phyloP scores from a whole-genome alignment of 2,888 invertebrate genomes.

The Diarsia dahlii region DNA sequence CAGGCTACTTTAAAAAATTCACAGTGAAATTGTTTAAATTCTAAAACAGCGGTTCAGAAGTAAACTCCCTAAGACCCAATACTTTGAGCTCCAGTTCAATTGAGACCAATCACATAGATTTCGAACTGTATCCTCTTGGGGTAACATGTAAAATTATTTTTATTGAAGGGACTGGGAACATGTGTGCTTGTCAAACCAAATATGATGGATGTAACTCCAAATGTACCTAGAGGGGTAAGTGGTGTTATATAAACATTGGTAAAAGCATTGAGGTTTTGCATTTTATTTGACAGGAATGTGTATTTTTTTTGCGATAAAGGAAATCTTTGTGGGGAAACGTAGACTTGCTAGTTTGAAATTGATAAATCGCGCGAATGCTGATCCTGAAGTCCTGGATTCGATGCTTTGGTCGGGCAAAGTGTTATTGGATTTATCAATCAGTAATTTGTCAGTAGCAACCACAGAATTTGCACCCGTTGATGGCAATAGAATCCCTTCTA shows the following conservation, averaged over 20 bases:
- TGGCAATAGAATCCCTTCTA: too few relatives aligned
- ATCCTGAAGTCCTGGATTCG: too few relatives aligned
- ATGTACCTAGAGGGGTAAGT: conserved; percentile 41
- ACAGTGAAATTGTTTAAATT: conserved; percentile 9
- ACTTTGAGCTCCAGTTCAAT: neutral
- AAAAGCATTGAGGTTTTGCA: conserved; percentile 5
- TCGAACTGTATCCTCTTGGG: conserved; percentile 50
- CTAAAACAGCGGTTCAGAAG: neutral
- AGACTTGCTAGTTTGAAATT: neutral
- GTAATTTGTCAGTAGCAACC: too few relatives aligned
- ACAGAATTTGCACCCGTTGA: too few relatives aligned
- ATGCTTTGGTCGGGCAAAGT: too few relatives aligned
- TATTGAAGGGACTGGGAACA: conserved; percentile 57
- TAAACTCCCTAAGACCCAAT: neutral
- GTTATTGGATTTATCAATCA: too few relatives aligned
- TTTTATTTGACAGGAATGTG: neutral
- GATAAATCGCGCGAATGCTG: neutral
- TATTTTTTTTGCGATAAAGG: neutral
- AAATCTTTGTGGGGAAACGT: neutral
- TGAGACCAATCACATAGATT: conserved; percentile 41
- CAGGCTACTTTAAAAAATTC: neutral
- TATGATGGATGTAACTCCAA: conserved; percentile 67
- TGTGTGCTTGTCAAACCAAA: conserved; percentile 69
- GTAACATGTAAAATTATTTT: conserved; percentile 70
- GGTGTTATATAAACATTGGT: conserved; percentile 16